Percentiles rank a stretch among this genome's conserved stretches.
Evolutionary conservation across 1,140 invertebrate genomes (phyloP).

Genomic region (Cyrtorhinus lividipennis): DNA sequence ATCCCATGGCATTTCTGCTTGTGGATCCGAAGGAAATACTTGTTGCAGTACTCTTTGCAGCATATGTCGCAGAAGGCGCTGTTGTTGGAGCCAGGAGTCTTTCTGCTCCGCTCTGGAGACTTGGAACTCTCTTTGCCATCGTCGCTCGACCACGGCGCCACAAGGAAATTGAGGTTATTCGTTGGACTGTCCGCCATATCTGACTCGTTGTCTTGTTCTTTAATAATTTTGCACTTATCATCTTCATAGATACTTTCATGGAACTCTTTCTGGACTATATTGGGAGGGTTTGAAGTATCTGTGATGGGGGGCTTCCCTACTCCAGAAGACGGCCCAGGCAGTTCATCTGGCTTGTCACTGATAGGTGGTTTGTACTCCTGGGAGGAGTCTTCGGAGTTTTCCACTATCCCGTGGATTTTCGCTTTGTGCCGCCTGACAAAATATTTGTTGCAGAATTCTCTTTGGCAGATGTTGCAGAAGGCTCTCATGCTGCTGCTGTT

Average conservation of each 20-base stretch:
- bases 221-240: slow-evolving; percentile 17
- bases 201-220: slow-evolving; percentile 19
- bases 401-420: slow-evolving; percentile 38
- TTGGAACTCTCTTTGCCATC: slow-evolving; percentile 18
- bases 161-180: slow-evolving; percentile 10
- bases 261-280: slow-evolving; percentile 4
- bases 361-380: slow-evolving; percentile 20
- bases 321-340: slow-evolving; percentile 17
- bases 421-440: slow-evolving; percentile 48
- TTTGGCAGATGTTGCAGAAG: slow-evolving; percentile 45
- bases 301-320: too few relatives aligned
- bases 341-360: slow-evolving; percentile 11
- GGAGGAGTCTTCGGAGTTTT: slow-evolving; percentile 21
- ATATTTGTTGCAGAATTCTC: slow-evolving; percentile 59
- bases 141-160: slow-evolving; percentile 20
- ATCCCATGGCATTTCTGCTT: slow-evolving; percentile 70
- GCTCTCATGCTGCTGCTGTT: slow-evolving; percentile 33
- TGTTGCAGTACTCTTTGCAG: slow-evolving; percentile 89
- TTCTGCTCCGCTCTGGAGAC: slow-evolving; percentile 20
- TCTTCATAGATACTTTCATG: slow-evolving; percentile 8
- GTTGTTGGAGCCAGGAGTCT: slow-evolving; percentile 11
- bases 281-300: too few relatives aligned
- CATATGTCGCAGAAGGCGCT: slow-evolving; percentile 78
- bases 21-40: slow-evolving; percentile 84
- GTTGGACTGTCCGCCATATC: slow-evolving; percentile 18